Conservation (phyloP, 2,113 vertebrate species). For the Malurus alboscapulatus region DNA sequence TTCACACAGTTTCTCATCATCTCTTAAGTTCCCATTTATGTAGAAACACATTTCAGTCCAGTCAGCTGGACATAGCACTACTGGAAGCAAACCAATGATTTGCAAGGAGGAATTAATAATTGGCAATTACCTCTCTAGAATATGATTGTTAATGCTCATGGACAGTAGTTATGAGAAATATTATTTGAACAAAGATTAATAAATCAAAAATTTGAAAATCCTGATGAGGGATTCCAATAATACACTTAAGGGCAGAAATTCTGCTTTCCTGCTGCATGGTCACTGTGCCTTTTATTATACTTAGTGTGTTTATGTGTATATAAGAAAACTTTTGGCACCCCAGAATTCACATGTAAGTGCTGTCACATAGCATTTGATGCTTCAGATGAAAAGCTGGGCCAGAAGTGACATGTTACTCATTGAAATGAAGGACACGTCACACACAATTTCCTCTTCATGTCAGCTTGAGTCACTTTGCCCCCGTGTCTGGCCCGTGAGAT, state of each 20-base stretch:
- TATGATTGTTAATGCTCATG: not conserved
- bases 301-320: not conserved
- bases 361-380: constrained; percentile 52
- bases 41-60: not conserved
- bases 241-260: not conserved
- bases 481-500: constrained; percentile 13
- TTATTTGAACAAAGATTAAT: not conserved
- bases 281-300: not conserved
- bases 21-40: not conserved
- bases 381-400: constrained; percentile 16
- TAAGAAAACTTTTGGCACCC: not conserved
- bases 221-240: not conserved
- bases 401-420: constrained; percentile 42
- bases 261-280: not conserved
- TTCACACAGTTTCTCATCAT: not conserved
- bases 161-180: not conserved
- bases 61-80: not conserved
- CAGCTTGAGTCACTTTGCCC: constrained; percentile 24
- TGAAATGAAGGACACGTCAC: constrained; percentile 61
- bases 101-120: not conserved
- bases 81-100: not conserved
- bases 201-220: not conserved
- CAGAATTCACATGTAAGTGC: constrained; percentile 8
- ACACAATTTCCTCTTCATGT: constrained; percentile 29
- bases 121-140: not conserved